These are phyloP conservation scores for Callionymus lyra DNA, from an alignment of 2,113 vertebrate genomes.

Conservation along the genomic window DNA sequence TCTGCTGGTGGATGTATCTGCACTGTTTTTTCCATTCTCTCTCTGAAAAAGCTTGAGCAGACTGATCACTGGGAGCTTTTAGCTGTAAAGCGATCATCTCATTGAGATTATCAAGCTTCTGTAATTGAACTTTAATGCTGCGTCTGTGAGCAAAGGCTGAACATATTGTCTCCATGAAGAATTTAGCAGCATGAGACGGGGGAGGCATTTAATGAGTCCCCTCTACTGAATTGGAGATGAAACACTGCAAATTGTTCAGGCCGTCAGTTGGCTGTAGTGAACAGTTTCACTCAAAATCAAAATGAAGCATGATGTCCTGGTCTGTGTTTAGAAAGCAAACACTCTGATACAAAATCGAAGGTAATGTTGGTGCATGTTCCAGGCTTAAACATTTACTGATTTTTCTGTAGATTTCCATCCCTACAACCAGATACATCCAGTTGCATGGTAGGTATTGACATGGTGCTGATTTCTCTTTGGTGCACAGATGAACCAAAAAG, in stretches of 20 bases:
- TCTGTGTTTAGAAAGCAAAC: neutral
- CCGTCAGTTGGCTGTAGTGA: conserved; percentile 34
- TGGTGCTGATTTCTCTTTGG: no score
- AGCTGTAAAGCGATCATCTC: conserved; percentile 42
- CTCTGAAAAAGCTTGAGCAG: conserved; percentile 33
- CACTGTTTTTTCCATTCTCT: conserved; percentile 18
- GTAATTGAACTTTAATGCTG: conserved; percentile 39
- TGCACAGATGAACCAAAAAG: no score
- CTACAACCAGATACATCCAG: no score
- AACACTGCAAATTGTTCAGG: conserved; percentile 24
- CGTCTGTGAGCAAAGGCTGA: conserved; percentile 28
- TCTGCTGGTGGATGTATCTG: conserved; percentile 42
- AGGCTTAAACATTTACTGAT: no score
- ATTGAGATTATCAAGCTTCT: conserved; percentile 36
- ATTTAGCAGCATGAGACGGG: conserved; percentile 38
- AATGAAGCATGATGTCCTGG: neutral
- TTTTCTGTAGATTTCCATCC: no score
- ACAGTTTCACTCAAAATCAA: conserved; percentile 6
- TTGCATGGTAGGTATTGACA: no score
- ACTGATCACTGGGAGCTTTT: conserved; percentile 34
- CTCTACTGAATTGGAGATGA: conserved; percentile 32
- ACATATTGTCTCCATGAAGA: conserved; percentile 50
- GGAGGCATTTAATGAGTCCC: conserved; percentile 41
- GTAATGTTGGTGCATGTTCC: no score
- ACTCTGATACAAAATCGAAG: no score